A percentile compares a stretch with the other conserved stretches of the same genome.
Evolutionary conservation across 2,888 invertebrate genomes (phyloP).

Genomic region (Geophilus truncorum): DNA sequence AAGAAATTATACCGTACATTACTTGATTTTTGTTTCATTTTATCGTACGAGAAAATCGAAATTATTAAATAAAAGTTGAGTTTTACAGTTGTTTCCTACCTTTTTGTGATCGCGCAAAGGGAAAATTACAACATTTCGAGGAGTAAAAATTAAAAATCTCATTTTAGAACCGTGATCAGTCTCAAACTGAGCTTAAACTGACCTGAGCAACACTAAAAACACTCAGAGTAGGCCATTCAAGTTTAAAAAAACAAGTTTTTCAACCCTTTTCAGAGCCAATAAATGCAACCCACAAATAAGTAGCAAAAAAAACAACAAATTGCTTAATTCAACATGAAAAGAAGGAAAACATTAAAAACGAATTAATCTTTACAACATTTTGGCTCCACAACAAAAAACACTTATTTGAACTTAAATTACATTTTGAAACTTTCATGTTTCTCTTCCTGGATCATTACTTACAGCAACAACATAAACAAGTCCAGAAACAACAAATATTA

Average conservation of each 20-base stretch:
- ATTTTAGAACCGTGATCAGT: not conserved
- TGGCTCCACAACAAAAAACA: not conserved
- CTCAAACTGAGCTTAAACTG: not conserved
- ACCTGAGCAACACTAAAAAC: not conserved
- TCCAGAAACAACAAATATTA: no score
- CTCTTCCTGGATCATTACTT: not conserved
- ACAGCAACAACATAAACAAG: no score
- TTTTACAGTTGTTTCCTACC: not conserved
- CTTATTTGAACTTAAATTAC: not conserved
- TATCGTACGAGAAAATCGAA: not conserved
- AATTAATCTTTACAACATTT: not conserved
- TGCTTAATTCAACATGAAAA: not conserved
- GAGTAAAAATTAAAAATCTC: not conserved
- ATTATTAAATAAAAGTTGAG: not conserved
- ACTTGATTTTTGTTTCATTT: not conserved
- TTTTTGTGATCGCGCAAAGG: not conserved
- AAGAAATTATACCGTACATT: not conserved
- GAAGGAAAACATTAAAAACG: not conserved
- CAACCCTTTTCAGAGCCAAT: not conserved
- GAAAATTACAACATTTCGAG: not conserved
- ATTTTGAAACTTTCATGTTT: not conserved
- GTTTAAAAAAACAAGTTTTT: slow-evolving; percentile 5
- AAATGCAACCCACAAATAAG: not conserved
- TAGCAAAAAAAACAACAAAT: not conserved
- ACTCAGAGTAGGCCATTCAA: slow-evolving; percentile 4